Evolutionary conservation across 2,888 invertebrate species (phyloP).

Genomic region (Flexamia atlantica): DNA sequence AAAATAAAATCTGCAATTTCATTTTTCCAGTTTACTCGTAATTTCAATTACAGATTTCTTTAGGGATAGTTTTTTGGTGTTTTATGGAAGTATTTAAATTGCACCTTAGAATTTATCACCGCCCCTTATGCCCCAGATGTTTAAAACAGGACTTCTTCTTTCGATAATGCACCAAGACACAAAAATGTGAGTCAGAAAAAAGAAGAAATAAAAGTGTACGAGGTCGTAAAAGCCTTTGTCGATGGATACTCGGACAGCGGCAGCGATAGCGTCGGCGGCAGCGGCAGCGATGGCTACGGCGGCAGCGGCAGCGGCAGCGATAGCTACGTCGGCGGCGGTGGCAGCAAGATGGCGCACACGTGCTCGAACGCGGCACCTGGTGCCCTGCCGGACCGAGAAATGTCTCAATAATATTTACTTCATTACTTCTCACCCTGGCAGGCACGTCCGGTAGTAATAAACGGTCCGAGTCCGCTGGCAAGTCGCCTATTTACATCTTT

Average conservation of each 20-base stretch:
- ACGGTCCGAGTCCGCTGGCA: constrained; percentile 5
- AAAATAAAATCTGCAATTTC: too few relatives aligned
- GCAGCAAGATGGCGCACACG: constrained; percentile 20
- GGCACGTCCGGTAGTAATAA: constrained; percentile 40
- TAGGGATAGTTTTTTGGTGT: too few relatives aligned
- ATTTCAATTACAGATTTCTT: too few relatives aligned
- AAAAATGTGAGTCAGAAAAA: not conserved
- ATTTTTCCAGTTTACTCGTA: too few relatives aligned
- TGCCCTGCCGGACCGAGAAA: not conserved
- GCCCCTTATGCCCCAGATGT: not conserved
- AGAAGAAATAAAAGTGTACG: not conserved
- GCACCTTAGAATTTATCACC: not conserved
- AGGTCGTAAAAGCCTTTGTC: not conserved
- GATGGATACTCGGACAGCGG: too few relatives aligned
- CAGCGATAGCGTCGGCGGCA: too few relatives aligned
- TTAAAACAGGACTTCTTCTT: not conserved
- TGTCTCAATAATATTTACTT: constrained; percentile 35
- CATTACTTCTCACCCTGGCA: constrained; percentile 37
- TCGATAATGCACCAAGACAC: not conserved
- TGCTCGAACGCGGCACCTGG: constrained; percentile 17
- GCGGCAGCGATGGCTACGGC: not conserved
- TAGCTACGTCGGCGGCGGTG: not conserved
- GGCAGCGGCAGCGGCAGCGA: not conserved
- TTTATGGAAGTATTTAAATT: too few relatives aligned
- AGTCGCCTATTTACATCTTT: constrained; percentile 18